phyloP scores from a whole-genome alignment of 2,888 invertebrate genomes.

The Lamellibrachia columna region DNA sequence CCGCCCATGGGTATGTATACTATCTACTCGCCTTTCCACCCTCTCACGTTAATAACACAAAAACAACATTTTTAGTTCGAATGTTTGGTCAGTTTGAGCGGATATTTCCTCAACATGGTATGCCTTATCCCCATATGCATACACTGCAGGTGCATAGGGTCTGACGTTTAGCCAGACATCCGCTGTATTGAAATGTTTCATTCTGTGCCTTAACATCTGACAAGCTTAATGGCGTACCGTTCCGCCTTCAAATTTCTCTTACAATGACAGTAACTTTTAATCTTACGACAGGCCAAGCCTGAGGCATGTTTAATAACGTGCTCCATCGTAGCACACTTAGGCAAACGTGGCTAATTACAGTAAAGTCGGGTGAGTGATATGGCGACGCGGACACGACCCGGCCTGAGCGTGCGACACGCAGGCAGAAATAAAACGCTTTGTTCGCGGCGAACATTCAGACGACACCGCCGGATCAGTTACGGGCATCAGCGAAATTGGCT shows the following conservation, averaged over 20 bases:
- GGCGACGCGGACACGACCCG: background rate
- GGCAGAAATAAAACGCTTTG: background rate
- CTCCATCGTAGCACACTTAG: background rate
- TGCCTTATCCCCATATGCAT: too few relatives aligned
- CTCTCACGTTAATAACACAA: background rate
- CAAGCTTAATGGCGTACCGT: too few relatives aligned
- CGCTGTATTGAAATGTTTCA: too few relatives aligned
- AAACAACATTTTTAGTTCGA: background rate
- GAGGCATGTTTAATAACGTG: slow-evolving; percentile 7
- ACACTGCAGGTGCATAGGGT: too few relatives aligned
- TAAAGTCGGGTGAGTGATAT: background rate
- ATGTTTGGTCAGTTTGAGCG: background rate
- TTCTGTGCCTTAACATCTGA: too few relatives aligned
- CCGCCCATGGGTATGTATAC: too few relatives aligned
- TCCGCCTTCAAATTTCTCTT: background rate
- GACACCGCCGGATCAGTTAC: slow-evolving; percentile 12
- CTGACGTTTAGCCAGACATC: too few relatives aligned
- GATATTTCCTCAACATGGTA: too few relatives aligned
- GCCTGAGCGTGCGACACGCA: background rate
- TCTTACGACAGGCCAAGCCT: background rate
- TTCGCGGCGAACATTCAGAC: background rate
- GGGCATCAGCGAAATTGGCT: slow-evolving; percentile 12
- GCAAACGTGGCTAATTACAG: background rate
- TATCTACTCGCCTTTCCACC: background rate
- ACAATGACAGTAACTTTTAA: background rate